A percentile compares a stretch with the other conserved stretches of the same genome.
These are phyloP conservation scores for Grammatotria lemairii DNA, from an alignment of 2,113 vertebrate genomes.

Conservation along the genomic window DNA sequence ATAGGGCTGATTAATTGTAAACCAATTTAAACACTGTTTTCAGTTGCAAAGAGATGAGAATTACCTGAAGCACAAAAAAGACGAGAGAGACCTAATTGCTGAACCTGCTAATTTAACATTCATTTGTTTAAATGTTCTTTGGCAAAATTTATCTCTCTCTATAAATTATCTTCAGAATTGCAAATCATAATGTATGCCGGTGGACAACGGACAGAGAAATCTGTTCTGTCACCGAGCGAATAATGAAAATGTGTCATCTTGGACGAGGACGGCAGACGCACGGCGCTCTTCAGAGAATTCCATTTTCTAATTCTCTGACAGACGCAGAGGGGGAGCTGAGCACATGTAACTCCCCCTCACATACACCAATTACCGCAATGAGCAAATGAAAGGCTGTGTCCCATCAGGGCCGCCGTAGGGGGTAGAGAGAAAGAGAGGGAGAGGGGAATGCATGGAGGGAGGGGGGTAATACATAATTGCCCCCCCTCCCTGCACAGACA, in stretches of 20 bases:
- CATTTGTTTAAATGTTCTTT: slow-evolving; percentile 31
- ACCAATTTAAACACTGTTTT: slow-evolving; percentile 20
- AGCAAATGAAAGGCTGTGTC: slow-evolving; percentile 70
- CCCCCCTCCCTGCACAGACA: neutral
- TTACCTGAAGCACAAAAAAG: neutral
- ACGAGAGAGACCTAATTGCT: neutral
- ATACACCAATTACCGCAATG: slow-evolving; percentile 68
- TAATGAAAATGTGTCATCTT: slow-evolving; percentile 64
- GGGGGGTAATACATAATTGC: slow-evolving; percentile 51
- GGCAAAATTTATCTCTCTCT: slow-evolving; percentile 20
- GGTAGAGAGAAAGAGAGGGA: slow-evolving; percentile 23
- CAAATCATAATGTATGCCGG: slow-evolving; percentile 34
- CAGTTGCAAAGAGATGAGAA: neutral
- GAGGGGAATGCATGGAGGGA: neutral
- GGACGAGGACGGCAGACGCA: slow-evolving; percentile 45
- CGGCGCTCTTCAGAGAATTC: slow-evolving; percentile 58
- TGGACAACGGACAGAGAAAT: slow-evolving; percentile 47
- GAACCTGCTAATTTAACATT: slow-evolving; percentile 26
- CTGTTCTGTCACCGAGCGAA: slow-evolving; percentile 39
- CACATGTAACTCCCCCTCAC: slow-evolving; percentile 65
- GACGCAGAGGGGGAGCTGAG: slow-evolving; percentile 56
- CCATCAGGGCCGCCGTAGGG: slow-evolving; percentile 66
- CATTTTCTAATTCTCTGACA: slow-evolving; percentile 68
- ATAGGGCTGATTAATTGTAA: slow-evolving; percentile 18
- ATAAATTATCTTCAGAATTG: slow-evolving; percentile 33